Percentiles rank a stretch among this genome's conserved stretches.
Conservation (phyloP, 2,113 vertebrate species). For the Ctenodactylus gundi region DNA sequence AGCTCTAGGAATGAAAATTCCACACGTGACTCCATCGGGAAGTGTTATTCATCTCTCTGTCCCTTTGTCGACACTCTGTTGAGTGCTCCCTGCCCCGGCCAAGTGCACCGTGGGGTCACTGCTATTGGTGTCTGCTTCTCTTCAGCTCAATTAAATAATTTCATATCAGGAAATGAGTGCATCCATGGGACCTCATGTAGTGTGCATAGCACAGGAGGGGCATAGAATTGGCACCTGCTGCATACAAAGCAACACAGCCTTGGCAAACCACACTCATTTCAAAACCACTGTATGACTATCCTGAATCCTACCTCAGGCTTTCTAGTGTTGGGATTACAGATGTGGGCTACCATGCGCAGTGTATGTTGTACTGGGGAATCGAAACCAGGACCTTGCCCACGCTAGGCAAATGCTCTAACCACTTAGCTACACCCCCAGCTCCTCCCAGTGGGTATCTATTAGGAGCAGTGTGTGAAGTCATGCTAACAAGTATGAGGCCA, state of each 20-base stretch:
- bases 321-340: too few relatives aligned
- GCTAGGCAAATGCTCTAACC: too few relatives aligned
- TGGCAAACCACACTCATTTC: neutral
- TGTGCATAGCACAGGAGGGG: accelerated
- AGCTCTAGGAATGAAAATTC: neutral
- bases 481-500: neutral
- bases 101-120: neutral
- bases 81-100: neutral
- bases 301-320: too few relatives aligned
- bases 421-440: too few relatives aligned
- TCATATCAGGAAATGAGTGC: neutral
- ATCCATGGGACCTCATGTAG: accelerated
- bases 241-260: neutral
- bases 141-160: neutral
- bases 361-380: too few relatives aligned
- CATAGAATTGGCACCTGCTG: accelerated
- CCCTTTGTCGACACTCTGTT: neutral
- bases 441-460: neutral
- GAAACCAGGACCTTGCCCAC: too few relatives aligned
- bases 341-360: too few relatives aligned
- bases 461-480: neutral
- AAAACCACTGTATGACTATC: accelerated
- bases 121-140: neutral
- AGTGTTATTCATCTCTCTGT: accelerated
- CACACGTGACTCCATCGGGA: accelerated